Evolutionary conservation across 1,140 invertebrate genomes (phyloP).

Genomic region (Diachasmimorpha longicaudata): DNA sequence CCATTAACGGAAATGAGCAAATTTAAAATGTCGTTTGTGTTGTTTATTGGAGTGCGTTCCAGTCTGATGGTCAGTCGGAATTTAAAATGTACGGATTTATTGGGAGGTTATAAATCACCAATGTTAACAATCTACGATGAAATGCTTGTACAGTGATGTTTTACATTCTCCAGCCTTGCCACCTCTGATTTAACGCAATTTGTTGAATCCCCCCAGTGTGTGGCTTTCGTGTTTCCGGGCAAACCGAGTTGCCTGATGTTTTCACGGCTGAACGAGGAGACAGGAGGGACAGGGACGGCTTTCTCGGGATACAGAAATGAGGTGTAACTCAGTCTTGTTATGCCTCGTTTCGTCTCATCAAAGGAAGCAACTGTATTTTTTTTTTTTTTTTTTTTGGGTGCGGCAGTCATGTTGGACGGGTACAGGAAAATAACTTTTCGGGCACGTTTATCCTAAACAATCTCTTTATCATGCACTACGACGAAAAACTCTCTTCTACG

Average conservation of each 20-base stretch:
- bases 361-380: slow-evolving; percentile 42
- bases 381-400: neutral
- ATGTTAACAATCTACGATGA: neutral
- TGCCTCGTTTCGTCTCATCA: slow-evolving; percentile 49
- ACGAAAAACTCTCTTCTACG: too few relatives aligned
- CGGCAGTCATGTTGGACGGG: neutral
- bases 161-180: neutral
- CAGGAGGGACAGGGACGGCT: slow-evolving; percentile 29
- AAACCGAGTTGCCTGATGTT: neutral
- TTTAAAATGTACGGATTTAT: neutral
- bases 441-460: too few relatives aligned
- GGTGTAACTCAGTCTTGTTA: slow-evolving; percentile 31
- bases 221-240: neutral
- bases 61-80: neutral
- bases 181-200: neutral
- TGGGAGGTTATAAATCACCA: neutral
- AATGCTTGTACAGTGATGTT: neutral
- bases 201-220: neutral
- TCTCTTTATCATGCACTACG: too few relatives aligned
- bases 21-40: neutral
- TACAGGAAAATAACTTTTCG: neutral
- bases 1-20: neutral
- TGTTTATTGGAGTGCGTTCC: neutral
- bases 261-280: neutral
- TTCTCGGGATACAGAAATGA: slow-evolving; percentile 42